Evolutionary conservation across 2,113 vertebrate genomes (phyloP), one percentile per base, ranked within the genome.

Genomic region (Entomyzon cyanotis): DNA sequence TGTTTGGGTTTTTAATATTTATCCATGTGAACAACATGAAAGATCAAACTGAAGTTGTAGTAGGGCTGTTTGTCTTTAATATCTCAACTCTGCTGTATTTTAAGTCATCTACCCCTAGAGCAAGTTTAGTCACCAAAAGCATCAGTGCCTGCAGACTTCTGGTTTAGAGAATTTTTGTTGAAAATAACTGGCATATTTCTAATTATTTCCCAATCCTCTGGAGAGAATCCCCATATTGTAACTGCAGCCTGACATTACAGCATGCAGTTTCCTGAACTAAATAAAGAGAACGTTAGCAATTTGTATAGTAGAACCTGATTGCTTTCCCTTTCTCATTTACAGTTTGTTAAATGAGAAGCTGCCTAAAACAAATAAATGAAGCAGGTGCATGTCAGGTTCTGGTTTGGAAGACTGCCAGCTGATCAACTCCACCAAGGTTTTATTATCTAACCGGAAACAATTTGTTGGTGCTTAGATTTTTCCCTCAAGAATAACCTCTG

Each of bases 371-470:
- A 98, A 97, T 50, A 93, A 76, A 94, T 31, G 93, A 92, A 96
- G 90, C 96, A 97, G 97, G 95, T 98, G 97, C 74, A 42, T 87
- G 76, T 79, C 90, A 95, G 93, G 56, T 81, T 95, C 90, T 69
- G 46, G 27, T 63, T 42, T 96, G 97, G 94, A 93, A 88, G 91
- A 55, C 52, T 31, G 94, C 95, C 98, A 96, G 78, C 31, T 83
- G 94, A 97, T 96, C 96, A 95, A 59, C 80, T 84, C 90, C 80
- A 96, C 87, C 85, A 95, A 93, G 90, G 91, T 85, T 97, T 97
- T 97, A 97, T 96, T 97, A 97, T 97, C 97, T 98, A 97, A 98
- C 92, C 28, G 44, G 96, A 97, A 97, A 97, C 97, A 95, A 97
- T 98, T 97, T 97, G 97, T 95, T 97, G 96, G 96, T 95, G 95